Conservation (phyloP, 2,888 invertebrate genomes). For the Apoderus coryli region DNA sequence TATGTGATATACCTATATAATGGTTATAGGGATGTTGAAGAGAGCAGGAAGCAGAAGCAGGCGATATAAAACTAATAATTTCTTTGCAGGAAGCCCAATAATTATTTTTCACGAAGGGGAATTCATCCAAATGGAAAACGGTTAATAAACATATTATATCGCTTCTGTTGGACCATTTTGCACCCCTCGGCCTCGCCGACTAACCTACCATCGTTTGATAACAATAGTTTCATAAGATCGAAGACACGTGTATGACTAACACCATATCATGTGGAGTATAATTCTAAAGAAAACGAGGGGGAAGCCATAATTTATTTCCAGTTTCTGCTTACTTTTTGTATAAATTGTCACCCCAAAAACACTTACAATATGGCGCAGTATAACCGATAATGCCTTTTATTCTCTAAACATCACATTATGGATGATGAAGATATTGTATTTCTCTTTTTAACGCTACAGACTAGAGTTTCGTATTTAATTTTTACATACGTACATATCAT, state of each 20-base stretch:
- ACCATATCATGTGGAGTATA: no score
- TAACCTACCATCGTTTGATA: no score
- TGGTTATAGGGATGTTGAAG: not conserved
- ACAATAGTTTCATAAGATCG: constrained; percentile 21
- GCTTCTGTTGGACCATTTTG: constrained; percentile 14
- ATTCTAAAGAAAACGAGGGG: no score
- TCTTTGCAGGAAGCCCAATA: constrained; percentile 9
- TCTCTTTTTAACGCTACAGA: no score
- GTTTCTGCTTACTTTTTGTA: constrained; percentile 15
- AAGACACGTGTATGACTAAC: constrained; percentile 31
- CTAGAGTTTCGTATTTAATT: no score
- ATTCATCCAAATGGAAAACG: constrained; percentile 15
- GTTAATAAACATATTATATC: constrained; percentile 18
- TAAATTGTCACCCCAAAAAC: constrained; percentile 15
- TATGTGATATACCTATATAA: no score
- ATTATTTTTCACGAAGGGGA: no score
- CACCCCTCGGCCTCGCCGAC: constrained; percentile 13
- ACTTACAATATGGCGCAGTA: no score
- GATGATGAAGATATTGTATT: no score
- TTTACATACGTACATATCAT: no score
- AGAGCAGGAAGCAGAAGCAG: not conserved
- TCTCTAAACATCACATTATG: no score
- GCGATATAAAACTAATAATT: constrained; percentile 14
- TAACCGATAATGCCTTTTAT: no score
- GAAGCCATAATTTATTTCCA: constrained; percentile 16